Evolutionary conservation across 2,888 invertebrate genomes (phyloP).

Genomic region (Sesia apiformis): DNA sequence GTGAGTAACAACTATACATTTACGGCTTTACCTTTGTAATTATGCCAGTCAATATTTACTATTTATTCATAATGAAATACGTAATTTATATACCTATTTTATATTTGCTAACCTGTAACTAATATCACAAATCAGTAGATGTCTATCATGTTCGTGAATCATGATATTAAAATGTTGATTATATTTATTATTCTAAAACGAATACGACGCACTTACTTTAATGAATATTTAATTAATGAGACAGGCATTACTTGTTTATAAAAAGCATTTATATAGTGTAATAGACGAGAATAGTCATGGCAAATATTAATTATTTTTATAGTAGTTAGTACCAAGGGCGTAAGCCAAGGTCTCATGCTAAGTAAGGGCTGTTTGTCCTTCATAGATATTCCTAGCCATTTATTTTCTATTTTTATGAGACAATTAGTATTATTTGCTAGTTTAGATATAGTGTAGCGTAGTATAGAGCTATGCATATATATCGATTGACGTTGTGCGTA

Average conservation of each 20-base stretch:
- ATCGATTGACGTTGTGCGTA: constrained; percentile 55
- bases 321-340: constrained; percentile 28
- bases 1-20: constrained; percentile 25
- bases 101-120: too few relatives aligned
- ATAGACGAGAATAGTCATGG: background rate
- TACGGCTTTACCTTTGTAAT: background rate
- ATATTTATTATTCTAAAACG: too few relatives aligned
- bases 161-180: too few relatives aligned
- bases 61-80: too few relatives aligned
- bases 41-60: background rate
- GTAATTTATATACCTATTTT: too few relatives aligned
- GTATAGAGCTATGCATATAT: constrained; percentile 10
- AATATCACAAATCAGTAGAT: too few relatives aligned
- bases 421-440: background rate
- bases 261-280: background rate
- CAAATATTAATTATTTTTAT: background rate
- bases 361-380: constrained; percentile 5
- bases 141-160: too few relatives aligned
- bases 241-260: too few relatives aligned
- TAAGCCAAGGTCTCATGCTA: constrained; percentile 24
- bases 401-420: too few relatives aligned
- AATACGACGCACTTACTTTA: too few relatives aligned
- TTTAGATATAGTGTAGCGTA: background rate
- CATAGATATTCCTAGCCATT: background rate
- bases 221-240: too few relatives aligned